Base-by-base conservation (phyloP, 2,797 vertebrate species). In the Salmo trutta region DNA sequence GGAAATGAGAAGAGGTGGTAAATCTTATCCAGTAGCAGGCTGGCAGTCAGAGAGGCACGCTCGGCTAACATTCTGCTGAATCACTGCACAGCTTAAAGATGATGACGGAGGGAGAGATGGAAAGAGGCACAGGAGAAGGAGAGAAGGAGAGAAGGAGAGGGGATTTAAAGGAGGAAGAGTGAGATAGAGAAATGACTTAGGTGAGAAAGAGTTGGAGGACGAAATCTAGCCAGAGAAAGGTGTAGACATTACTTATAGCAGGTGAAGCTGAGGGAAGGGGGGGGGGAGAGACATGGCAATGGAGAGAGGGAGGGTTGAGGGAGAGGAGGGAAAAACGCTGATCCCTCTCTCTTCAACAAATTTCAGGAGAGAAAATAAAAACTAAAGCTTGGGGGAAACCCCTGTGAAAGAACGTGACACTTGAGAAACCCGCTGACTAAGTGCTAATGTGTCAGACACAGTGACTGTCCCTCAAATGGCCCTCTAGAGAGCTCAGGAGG, bases 51-150 rank as follows among this genome's bases (percentile, higher is more conserved):
- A 81, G 88, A 83, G 85, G 83, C 87, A 87, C 80, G 76, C 88
- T 89, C 82, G 81, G 83, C 80, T 84, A 77, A 86, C 81, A 85
- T 90, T 92, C 84, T 90, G 90, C 89, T 91, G 89, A 92, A 91
- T 92, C 90, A 92, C 87, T 85, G 83, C 84, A 85, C 79, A 86
- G 88, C 84, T 83, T 83, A 82, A 73, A 83, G 56, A 52, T 21
- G 24, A 67, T 67, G 66, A 67, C 29, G 66, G 16, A 66, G 12
- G 27, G 65, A 66, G 65, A 24, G 69, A 71, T 24, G 29, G 36
- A 56, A n/a, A 41, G 52, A 36, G 12, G n/a, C 1, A 17, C 16
- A 7, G 73, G 67, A 69, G 77, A 80, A 4, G 14, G 54, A 85
- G 77, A 21, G 69, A 53, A 80, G 4, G 65, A 59, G 19, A 4